phyloP scores from a whole-genome alignment of 2,888 invertebrate genomes.

The Phengaris arion region DNA sequence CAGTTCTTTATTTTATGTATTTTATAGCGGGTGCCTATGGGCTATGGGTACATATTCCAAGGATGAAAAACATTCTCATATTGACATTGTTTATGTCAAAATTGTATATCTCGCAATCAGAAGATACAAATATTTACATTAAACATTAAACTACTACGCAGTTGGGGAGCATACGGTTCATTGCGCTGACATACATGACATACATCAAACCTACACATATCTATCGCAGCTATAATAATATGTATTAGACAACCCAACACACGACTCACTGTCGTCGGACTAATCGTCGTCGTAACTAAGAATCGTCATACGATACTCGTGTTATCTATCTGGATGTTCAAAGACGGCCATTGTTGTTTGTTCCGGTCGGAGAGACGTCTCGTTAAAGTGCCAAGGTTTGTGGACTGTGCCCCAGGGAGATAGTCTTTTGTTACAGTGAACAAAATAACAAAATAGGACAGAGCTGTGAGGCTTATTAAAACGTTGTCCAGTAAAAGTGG shows the following conservation, averaged over 20 bases:
- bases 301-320: slow-evolving; percentile 4
- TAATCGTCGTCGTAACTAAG: too few relatives aligned
- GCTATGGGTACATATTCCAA: too few relatives aligned
- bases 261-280: too few relatives aligned
- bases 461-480: neutral
- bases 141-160: neutral
- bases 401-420: neutral
- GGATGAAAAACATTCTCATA: too few relatives aligned
- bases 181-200: neutral
- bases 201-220: neutral
- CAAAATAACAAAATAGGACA: neutral
- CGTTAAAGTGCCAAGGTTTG: slow-evolving; percentile 19
- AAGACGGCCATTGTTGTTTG: slow-evolving; percentile 18
- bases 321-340: slow-evolving; percentile 15
- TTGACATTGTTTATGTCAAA: too few relatives aligned
- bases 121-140: neutral
- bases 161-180: neutral
- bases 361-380: slow-evolving; percentile 17
- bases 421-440: neutral
- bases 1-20: too few relatives aligned
- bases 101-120: neutral
- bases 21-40: too few relatives aligned
- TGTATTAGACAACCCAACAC: neutral
- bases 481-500: neutral
- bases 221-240: too few relatives aligned